phyloP scores from a whole-genome alignment of 1,140 invertebrate species.

The Oscheius sp. region DNA sequence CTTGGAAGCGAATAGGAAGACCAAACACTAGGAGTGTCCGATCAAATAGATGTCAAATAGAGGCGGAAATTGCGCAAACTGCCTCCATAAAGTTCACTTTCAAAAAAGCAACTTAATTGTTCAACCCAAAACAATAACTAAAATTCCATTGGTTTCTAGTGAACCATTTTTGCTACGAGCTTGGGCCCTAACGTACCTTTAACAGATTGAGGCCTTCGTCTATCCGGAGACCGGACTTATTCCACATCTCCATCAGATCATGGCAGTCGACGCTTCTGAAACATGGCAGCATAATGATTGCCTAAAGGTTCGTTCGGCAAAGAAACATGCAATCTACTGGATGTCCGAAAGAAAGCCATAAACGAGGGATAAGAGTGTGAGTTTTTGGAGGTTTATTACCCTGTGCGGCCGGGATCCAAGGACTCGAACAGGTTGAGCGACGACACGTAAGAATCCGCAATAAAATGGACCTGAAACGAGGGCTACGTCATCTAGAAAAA shows the following conservation, averaged over 20 bases:
- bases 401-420: conserved; percentile 17
- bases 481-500: not conserved
- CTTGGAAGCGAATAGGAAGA: not conserved
- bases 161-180: too few relatives aligned
- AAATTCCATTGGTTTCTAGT: too few relatives aligned
- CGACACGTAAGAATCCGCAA: conserved; percentile 31
- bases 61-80: not conserved
- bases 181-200: not conserved
- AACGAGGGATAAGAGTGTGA: conserved; percentile 1
- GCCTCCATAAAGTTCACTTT: too few relatives aligned
- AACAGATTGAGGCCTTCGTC: conserved; percentile 9
- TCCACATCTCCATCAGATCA: conserved; percentile 15
- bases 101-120: too few relatives aligned
- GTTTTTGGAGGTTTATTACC: conserved; percentile 11
- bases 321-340: too few relatives aligned
- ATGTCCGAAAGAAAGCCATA: too few relatives aligned
- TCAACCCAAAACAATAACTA: too few relatives aligned
- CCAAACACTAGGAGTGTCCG: not conserved
- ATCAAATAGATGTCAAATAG: not conserved
- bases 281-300: too few relatives aligned
- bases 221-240: not conserved
- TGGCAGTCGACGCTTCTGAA: conserved; percentile 9
- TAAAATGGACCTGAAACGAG: conserved; percentile 28
- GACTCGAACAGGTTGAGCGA: conserved; percentile 35
- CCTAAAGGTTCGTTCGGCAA: too few relatives aligned